phyloP scores from a whole-genome alignment of 2,113 vertebrate genomes.

The Pluvialis apricaria region DNA sequence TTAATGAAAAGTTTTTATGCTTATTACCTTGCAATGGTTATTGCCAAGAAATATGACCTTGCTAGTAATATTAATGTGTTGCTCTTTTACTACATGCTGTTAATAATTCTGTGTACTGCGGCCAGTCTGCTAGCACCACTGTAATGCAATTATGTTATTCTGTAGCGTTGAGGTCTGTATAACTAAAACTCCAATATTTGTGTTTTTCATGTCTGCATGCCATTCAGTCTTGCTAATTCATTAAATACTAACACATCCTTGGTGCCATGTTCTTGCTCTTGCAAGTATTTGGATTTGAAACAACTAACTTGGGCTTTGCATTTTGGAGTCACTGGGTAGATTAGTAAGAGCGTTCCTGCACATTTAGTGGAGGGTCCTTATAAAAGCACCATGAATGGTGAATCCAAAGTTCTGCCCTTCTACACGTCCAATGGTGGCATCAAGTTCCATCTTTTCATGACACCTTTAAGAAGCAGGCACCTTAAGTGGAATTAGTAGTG shows the following conservation, averaged over 20 bases:
- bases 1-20: not conserved
- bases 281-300: not conserved
- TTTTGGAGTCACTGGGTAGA: not conserved
- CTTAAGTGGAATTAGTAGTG: not conserved
- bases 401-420: not conserved
- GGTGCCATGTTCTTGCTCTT: not conserved
- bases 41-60: not conserved
- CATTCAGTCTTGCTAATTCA: not conserved
- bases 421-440: not conserved
- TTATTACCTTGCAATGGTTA: not conserved
- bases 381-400: not conserved
- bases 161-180: not conserved
- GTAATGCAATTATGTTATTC: not conserved
- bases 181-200: not conserved
- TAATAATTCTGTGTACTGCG: not conserved
- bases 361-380: not conserved
- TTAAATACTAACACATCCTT: not conserved
- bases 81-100: not conserved
- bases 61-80: not conserved
- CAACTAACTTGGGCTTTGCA: not conserved
- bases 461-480: not conserved
- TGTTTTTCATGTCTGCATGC: not conserved
- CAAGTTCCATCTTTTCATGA: not conserved
- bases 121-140: not conserved
- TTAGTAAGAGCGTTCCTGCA: not conserved